These are phyloP conservation scores for Pachydiplax longipennis DNA, from an alignment of 2,888 invertebrate genomes.

Conservation along the genomic window DNA sequence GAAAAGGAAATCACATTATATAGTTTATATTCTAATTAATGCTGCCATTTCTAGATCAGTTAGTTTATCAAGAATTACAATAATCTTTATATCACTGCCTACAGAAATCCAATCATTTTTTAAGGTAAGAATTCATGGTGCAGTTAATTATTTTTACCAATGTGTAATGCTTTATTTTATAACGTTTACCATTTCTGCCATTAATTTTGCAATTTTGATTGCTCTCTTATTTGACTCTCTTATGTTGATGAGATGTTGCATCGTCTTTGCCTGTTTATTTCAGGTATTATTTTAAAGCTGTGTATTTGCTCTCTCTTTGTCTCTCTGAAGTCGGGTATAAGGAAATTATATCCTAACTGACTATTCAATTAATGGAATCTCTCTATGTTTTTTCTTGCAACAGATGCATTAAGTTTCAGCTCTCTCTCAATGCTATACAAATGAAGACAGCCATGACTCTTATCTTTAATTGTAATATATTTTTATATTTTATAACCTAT, in stretches of 20 bases:
- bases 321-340: not conserved
- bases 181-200: not conserved
- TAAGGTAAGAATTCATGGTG: not conserved
- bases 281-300: not conserved
- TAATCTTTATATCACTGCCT: not conserved
- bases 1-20: not conserved
- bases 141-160: not conserved
- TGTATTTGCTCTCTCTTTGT: not conserved
- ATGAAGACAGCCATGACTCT: not conserved
- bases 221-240: not conserved
- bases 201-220: not conserved
- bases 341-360: not conserved
- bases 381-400: not conserved
- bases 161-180: not conserved
- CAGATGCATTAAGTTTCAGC: not conserved
- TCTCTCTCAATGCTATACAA: not conserved
- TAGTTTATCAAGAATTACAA: not conserved
- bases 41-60: not conserved
- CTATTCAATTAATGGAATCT: not conserved
- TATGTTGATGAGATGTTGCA: not conserved
- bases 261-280: not conserved
- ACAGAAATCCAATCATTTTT: not conserved
- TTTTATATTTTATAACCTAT: not conserved
- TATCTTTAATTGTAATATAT: not conserved
- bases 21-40: not conserved